Conservation (phyloP, 2,888 invertebrate species). For the Malacosoma neustria region DNA sequence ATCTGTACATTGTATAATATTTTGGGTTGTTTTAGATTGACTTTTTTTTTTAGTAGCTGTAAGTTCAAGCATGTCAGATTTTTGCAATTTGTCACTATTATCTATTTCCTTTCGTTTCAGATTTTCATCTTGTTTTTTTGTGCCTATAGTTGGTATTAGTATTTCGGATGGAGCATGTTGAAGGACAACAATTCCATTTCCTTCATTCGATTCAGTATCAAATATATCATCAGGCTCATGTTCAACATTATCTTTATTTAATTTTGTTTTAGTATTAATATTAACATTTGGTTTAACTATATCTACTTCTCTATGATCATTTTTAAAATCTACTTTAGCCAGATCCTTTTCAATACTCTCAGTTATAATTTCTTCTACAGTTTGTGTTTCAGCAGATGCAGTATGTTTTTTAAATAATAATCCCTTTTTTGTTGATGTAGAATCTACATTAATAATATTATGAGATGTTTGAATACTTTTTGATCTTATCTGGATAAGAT, state of each 20-base stretch:
- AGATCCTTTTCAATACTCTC: slow-evolving; percentile 58
- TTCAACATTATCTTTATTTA: too few relatives aligned
- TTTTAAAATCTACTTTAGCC: slow-evolving; percentile 41
- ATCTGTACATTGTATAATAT: slow-evolving; percentile 32
- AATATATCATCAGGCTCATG: slow-evolving; percentile 42
- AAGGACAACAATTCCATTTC: slow-evolving; percentile 32
- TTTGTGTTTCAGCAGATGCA: slow-evolving; percentile 53
- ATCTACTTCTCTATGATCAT: slow-evolving; percentile 10
- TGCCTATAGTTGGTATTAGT: slow-evolving; percentile 28
- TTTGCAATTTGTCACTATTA: slow-evolving; percentile 17
- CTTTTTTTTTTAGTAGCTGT: slow-evolving; percentile 21
- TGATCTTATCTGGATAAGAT: not conserved
- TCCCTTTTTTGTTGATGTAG: not conserved
- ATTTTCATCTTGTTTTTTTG: slow-evolving; percentile 27
- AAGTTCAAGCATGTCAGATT: slow-evolving; percentile 27
- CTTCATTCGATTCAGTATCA: slow-evolving; percentile 44
- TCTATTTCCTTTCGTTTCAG: slow-evolving; percentile 41
- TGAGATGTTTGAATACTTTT: not conserved
- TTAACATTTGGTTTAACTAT: slow-evolving; percentile 4
- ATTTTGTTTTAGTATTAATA: slow-evolving; percentile 2
- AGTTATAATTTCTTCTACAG: slow-evolving; percentile 49
- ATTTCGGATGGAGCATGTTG: slow-evolving; percentile 43
- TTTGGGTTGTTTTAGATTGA: slow-evolving; percentile 4
- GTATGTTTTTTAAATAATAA: slow-evolving; percentile 45
- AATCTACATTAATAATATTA: too few relatives aligned